Base-by-base conservation (phyloP, 1,140 invertebrate genomes). In the Macrosteles quadrilineatus region DNA sequence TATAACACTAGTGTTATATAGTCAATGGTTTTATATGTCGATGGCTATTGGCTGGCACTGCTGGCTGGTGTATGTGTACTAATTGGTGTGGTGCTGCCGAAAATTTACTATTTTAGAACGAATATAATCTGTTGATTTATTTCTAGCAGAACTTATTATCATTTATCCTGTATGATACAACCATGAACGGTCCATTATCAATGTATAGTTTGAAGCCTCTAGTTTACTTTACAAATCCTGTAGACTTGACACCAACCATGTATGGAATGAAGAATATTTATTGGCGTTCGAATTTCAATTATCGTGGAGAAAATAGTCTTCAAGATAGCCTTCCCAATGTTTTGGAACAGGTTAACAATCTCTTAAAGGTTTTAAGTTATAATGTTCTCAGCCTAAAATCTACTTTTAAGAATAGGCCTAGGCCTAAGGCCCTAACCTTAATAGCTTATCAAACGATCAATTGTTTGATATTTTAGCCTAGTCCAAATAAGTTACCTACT, bases 161-260 rank as follows among this genome's bases (percentile, higher is more conserved):
- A 36, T 36, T 36, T 36, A 14, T 36, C 14, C 32, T 36, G 14
- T 36, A 36, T 36, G 32, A 14, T 36, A 9, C 40, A 43, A 45
- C 14, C 27, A 69, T 59, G 32, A 73, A 72, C 45, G 67, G 67
- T 32, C 67, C 50, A 31, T 27, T 63, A 23, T 67, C 23, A 12
- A 76, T 76, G 72, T 76, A 76, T 27, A 69, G 69, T 30, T 57
- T 76, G 40, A 75, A 75, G 55, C 73, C 75, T 9, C 23, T 75
- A 2, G 67, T 74, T 69, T 21, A 67, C 14, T 29, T 74, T 2
- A 64, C 69, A 21, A 21, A 53, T 30, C 21, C 43, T 9, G 14
- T 74, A 25, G 23, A 73, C 12, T 55, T 53, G 9, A 74, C 73
- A 1, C 62, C 27, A 50, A 32, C 66, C 12, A 74, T 76, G 71